Evolutionary conservation across 2,797 vertebrate genomes (phyloP), one percentile per base, ranked within the genome.

Genomic region (Sebastes kiyomatsui): DNA sequence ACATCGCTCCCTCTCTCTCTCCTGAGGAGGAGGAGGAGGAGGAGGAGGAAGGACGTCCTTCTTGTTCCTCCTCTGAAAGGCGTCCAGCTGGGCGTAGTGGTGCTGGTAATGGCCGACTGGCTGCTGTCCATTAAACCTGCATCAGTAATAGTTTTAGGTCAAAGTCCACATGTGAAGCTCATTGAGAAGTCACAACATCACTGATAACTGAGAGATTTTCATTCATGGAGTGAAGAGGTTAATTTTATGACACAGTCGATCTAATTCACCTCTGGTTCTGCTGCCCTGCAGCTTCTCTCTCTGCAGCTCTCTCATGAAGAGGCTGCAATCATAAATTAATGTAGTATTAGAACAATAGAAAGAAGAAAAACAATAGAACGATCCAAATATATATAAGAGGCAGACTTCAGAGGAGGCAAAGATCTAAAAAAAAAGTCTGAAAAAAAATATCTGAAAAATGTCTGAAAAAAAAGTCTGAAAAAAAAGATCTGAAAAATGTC

Each of bases 61-160:
- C 10, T 83, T 72, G 33, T 69, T 75, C 83, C 88, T 94, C 74
- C 87, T 90, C 68, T 94, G 91, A 18, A 96, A 75, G 80, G 85
- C 90, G 22, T 97, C 95, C 78, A 97, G 92, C 35, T 95, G 94
- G 67, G 90, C 94, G 55, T 95, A 94, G 77, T 96, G 96, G 88
- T 95, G 93, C 25, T 83, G 89, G 79, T 96, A 97, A 59, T 78
- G 88, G n/a, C 55, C 38, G 35, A 46, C 18, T 1, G 79, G 79
- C 54, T 86, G 67, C 68, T 79, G 67, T 23, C 8, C 75, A 4
- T 42, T 58, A 2, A 79, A 69, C 81, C 91, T 90, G 42, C 22
- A 58, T 2, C 54, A 66, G 54, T 3, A 5, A 14, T 9, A 58
- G n/a, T 18, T 58, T 52, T 4, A 30, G 8, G 2, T 52, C 22